Evolutionary conservation across 2,797 vertebrate species (phyloP).

Genomic region (Melanotaenia parkinsoni): DNA sequence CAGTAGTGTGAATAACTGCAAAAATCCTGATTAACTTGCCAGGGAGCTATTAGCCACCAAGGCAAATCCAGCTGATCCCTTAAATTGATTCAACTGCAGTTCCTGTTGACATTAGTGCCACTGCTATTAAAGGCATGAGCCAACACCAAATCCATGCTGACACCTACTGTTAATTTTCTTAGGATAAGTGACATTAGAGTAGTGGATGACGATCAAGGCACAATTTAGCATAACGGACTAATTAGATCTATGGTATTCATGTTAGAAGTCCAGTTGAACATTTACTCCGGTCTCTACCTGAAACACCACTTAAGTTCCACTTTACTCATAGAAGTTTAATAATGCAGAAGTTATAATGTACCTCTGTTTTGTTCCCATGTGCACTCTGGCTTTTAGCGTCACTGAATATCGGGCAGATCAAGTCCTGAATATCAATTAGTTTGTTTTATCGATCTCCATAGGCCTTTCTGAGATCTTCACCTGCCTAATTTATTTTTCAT

Average conservation of each 20-base stretch:
- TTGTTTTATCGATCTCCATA: constrained; percentile 43
- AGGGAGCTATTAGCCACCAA: constrained; percentile 38
- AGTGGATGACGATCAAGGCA: not conserved
- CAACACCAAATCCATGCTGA: constrained; percentile 11
- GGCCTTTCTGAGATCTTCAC: constrained; percentile 17
- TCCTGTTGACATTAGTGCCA: constrained; percentile 11
- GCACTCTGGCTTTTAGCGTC: constrained; percentile 44
- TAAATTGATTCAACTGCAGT: constrained; percentile 49
- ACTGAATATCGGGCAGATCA: constrained; percentile 28
- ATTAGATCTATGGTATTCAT: not conserved
- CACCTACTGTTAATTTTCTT: constrained; percentile 1
- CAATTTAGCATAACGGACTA: not conserved
- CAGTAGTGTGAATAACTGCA: constrained; percentile 59
- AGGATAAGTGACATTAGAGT: not conserved
- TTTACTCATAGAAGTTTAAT: constrained; percentile 40
- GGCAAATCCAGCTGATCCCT: constrained; percentile 62
- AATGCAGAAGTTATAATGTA: constrained; percentile 58
- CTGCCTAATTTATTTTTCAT: constrained; percentile 33
- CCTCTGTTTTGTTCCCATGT: constrained; percentile 36
- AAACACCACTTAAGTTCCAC: constrained; percentile 28
- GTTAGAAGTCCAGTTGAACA: constrained; percentile 20
- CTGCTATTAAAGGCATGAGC: constrained; percentile 1
- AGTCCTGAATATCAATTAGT: constrained; percentile 59
- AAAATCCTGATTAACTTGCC: constrained; percentile 58
- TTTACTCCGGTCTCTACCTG: constrained; percentile 22